phyloP scores from a whole-genome alignment of 92 coral and sea anemone species.

The Desmophyllum pertusum region DNA sequence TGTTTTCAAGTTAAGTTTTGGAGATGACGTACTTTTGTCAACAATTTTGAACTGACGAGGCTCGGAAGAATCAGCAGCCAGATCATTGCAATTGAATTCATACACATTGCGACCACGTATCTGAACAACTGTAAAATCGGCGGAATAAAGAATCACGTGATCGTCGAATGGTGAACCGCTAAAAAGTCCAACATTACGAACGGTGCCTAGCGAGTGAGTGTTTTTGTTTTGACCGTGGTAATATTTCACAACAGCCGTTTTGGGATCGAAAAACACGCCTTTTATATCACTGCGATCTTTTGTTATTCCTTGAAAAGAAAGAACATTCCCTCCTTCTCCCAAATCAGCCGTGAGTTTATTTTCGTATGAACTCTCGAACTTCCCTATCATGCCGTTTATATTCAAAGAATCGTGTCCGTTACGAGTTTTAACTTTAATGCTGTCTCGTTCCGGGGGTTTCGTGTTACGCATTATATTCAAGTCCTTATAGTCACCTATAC shows the following conservation, averaged over 20 bases:
- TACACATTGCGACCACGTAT: not conserved
- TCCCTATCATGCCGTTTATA: not conserved
- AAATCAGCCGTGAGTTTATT: not conserved
- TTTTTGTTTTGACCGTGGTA: conserved; percentile 10
- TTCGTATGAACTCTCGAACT: not conserved
- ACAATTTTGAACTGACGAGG: not conserved
- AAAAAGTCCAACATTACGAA: not conserved
- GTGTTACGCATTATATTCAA: not conserved
- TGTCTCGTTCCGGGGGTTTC: not conserved
- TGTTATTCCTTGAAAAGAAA: conserved; percentile 16
- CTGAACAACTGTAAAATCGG: not conserved
- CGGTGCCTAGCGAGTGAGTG: conserved; percentile 18
- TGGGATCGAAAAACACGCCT: conserved; percentile 4
- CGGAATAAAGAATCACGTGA: not conserved
- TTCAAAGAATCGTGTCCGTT: conserved; percentile 1
- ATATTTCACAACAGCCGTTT: not conserved
- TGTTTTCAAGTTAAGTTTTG: not conserved
- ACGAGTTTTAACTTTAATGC: not conserved
- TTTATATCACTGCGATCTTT: not conserved
- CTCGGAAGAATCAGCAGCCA: not conserved
- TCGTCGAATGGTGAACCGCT: conserved; percentile 21
- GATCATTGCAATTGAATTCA: conserved; percentile 12
- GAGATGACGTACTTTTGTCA: not conserved
- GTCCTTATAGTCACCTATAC: not conserved
- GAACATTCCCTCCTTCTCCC: conserved; percentile 4